Evolutionary conservation across 2,888 invertebrate species (phyloP), one percentile per base, ranked within the genome.

Genomic region (Synanthedon tipuliformis): DNA sequence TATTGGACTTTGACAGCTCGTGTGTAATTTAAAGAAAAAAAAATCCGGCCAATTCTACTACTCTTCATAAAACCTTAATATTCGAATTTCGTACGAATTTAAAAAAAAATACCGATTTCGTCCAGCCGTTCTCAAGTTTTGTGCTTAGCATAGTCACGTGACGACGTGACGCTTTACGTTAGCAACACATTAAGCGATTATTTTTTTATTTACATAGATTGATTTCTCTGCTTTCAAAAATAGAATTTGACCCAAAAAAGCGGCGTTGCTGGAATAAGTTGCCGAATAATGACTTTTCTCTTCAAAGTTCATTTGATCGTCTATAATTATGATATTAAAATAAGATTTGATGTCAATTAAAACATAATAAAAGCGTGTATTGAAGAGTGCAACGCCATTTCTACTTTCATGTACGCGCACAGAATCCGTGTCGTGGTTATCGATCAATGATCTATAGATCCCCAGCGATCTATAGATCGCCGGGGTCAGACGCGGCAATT

Each of bases 391-490:
- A n/a, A 50, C 23, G n/a, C 50, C 61, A 64, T 69, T 65, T 68
- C 69, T 60, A 68, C 72, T 70, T 69, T 72, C 72, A 64, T 67
- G 63, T 56, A 60, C 59, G 52, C 55, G 55, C 52, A 57, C 59
- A 57, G 63, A 61, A 69, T 69, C 73, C 70, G 11, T 40, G 45
- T 45, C 45, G 45, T 71, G 73, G 73, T 76, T 77, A 78, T 78
- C 73, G 78, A 77, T 74, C 76, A 70, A 68, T 73, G 78, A 80
- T 81, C 80, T 75, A 79, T 72, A 71, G 79, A 78, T 79, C 77
- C n/a, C 16, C 10, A 23, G 12, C 61, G 75, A 78, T 77, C 77
- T 72, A 74, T 73, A 65, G 75, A 77, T 73, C 75, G 69, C 13
- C 57, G 63, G 58, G 67, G 73, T 75, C 74, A 73, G 65, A 61